phyloP scores from a whole-genome alignment of 2,797 vertebrate species.

The Pangasius krempfi region DNA sequence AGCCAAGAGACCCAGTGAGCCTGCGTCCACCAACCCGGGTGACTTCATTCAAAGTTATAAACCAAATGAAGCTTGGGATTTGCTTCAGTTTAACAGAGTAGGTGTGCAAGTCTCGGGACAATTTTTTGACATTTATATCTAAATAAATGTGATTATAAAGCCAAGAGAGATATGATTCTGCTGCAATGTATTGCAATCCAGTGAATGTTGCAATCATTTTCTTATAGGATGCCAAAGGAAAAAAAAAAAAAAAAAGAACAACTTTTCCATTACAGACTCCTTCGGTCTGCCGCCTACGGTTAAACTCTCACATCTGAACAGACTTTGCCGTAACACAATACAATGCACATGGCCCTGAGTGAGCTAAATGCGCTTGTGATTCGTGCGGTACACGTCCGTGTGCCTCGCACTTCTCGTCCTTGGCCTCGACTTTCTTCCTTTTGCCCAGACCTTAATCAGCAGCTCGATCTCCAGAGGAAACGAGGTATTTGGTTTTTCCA shows the following conservation, averaged over 20 bases:
- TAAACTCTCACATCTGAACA: neutral
- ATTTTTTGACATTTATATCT: slow-evolving; percentile 3
- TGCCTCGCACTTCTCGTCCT: slow-evolving; percentile 2
- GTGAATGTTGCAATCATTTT: neutral
- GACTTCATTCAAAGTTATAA: neutral
- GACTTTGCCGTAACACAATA: slow-evolving; percentile 9
- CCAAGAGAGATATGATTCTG: neutral
- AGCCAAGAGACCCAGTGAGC: neutral
- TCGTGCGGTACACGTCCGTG: neutral
- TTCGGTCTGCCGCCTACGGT: neutral
- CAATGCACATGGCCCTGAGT: slow-evolving; percentile 16
- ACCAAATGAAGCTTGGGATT: neutral
- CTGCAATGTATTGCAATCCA: neutral
- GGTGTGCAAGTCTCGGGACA: neutral
- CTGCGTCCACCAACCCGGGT: neutral
- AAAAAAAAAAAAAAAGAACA: neutral
- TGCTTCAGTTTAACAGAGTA: slow-evolving; percentile 3
- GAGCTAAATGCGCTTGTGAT: neutral
- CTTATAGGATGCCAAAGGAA: neutral
- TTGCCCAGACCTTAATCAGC: slow-evolving; percentile 17
- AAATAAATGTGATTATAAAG: slow-evolving; percentile 21
- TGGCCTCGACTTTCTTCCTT: slow-evolving; percentile 6
- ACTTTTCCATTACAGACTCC: slow-evolving; percentile 15
- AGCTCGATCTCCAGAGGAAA: slow-evolving; percentile 27
- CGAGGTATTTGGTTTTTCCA: slow-evolving; percentile 1